A percentile compares a stretch with the other conserved stretches of the same genome.
phyloP scores from a whole-genome alignment of 2,113 vertebrate genomes.

The Lycocorax pyrrhopterus region DNA sequence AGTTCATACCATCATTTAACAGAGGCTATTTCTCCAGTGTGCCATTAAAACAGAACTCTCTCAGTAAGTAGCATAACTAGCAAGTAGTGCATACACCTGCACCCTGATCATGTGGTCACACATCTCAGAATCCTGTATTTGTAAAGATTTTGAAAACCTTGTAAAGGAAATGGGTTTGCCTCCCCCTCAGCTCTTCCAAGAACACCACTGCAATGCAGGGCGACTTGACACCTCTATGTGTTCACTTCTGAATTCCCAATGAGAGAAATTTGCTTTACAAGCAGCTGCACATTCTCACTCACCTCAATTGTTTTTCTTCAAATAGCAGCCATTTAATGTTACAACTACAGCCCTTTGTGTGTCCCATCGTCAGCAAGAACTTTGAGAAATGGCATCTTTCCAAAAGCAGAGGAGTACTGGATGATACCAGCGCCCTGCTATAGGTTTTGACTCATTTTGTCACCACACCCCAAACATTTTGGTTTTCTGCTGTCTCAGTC shows the following conservation, averaged over 20 bases:
- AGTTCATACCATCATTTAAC: neutral
- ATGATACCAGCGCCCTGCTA: neutral
- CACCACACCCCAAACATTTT: neutral
- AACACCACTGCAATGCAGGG: neutral
- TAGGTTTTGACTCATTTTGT: neutral
- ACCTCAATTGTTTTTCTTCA: neutral
- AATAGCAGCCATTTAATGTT: neutral
- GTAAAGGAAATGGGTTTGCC: neutral
- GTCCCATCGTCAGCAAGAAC: neutral
- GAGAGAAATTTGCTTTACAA: neutral
- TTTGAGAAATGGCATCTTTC: neutral
- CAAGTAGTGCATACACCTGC: neutral
- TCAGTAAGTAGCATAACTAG: neutral
- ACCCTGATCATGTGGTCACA: neutral
- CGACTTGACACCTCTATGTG: neutral
- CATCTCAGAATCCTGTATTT: neutral
- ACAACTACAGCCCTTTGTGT: neutral
- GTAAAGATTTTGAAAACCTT: neutral
- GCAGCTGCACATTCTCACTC: neutral
- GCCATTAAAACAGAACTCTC: neutral
- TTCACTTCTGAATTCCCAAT: neutral
- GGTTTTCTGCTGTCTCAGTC: neutral
- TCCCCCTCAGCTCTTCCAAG: neutral
- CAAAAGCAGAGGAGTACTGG: neutral
- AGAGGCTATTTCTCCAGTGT: neutral